Conservation (phyloP, 2,113 vertebrate species). For the Melanocharis versteri region DNA sequence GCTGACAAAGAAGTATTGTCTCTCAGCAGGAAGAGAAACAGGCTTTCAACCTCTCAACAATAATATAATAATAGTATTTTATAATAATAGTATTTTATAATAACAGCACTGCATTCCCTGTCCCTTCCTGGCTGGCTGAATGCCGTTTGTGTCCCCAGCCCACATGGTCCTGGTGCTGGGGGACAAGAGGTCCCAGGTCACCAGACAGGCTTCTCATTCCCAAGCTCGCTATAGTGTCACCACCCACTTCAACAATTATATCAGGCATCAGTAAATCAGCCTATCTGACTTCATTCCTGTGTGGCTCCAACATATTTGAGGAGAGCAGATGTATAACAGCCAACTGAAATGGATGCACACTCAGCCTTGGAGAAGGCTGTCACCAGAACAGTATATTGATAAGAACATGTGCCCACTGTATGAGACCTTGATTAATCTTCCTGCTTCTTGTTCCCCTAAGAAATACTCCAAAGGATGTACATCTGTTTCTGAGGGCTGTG, state of each 20-base stretch:
- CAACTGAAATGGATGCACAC: accelerated
- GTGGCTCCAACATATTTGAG: neutral
- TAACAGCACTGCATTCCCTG: neutral
- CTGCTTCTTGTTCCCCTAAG: neutral
- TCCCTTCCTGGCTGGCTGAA: accelerated
- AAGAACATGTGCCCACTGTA: accelerated
- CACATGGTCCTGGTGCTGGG: accelerated
- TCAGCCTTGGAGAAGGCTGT: neutral
- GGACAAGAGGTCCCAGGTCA: neutral
- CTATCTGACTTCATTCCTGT: accelerated
- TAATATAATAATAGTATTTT: neutral
- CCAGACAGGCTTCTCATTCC: neutral
- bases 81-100: neutral
- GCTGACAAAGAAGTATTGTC: neutral
- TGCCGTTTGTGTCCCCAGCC: accelerated
- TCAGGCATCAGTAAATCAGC: neutral
- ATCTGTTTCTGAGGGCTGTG: neutral
- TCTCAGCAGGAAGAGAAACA: neutral
- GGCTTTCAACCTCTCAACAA: neutral
- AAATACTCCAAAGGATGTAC: accelerated
- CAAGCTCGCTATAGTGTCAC: accelerated
- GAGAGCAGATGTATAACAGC: accelerated
- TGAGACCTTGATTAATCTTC: accelerated
- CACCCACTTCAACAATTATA: accelerated
- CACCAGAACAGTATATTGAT: accelerated